A percentile compares a stretch with the other conserved stretches of the same genome.
Conservation (phyloP, 2,888 invertebrate species). For the Agrochola lota region DNA sequence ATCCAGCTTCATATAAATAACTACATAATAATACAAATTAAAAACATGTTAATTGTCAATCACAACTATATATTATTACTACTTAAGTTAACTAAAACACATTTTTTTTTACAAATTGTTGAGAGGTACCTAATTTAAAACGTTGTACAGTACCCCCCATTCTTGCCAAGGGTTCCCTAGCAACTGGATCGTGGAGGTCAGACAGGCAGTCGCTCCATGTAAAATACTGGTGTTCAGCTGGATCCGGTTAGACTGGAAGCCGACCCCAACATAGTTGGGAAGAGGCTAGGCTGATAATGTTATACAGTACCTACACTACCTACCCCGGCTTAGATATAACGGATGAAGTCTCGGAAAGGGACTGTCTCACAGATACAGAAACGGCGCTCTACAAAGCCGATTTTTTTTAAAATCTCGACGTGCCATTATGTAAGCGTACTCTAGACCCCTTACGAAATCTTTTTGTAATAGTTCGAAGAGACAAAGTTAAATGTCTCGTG, state of each 20-base stretch:
- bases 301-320: neutral
- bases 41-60: slow-evolving; percentile 35
- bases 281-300: neutral
- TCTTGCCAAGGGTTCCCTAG: neutral
- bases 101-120: slow-evolving; percentile 7
- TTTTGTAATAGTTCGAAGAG: neutral
- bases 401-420: neutral
- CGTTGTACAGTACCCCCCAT: neutral
- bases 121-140: neutral
- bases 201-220: neutral
- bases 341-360: neutral
- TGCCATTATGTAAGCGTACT: neutral
- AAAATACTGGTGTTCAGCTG: neutral
- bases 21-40: neutral
- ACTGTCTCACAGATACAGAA: too few species aligned
- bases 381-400: neutral
- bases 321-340: neutral
- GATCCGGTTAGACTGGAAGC: neutral
- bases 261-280: neutral
- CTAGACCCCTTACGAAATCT: neutral
- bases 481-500: neutral
- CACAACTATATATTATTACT: slow-evolving; percentile 23
- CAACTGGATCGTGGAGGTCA: neutral
- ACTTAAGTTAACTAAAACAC: slow-evolving; percentile 24
- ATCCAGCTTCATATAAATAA: neutral